phyloP scores from a whole-genome alignment of 2,113 vertebrate species.

The Brachyhypopomus gauderio region DNA sequence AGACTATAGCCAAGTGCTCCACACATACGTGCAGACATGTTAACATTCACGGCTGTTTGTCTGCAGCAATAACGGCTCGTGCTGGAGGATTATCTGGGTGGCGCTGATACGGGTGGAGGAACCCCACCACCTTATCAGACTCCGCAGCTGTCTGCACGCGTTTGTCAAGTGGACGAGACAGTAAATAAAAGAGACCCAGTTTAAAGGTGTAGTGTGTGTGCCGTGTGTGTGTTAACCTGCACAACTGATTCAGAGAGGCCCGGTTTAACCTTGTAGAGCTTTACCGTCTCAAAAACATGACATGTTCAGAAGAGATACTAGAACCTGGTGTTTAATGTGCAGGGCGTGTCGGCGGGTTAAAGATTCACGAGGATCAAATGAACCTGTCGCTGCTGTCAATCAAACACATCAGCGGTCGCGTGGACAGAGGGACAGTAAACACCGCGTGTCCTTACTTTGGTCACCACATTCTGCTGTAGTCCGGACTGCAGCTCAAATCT shows the following conservation, averaged over 20 bases:
- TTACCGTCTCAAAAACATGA: neutral
- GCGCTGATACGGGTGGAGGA: neutral
- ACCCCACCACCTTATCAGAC: slow-evolving; percentile 22
- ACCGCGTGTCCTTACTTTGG: slow-evolving; percentile 78
- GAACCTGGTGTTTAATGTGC: neutral
- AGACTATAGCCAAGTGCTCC: neutral
- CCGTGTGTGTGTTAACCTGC: neutral
- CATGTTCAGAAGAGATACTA: neutral
- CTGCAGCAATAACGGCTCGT: neutral
- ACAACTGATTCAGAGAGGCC: neutral
- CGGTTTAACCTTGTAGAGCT: neutral
- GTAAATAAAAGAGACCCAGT: neutral
- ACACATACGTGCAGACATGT: slow-evolving; percentile 1
- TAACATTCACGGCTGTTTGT: neutral
- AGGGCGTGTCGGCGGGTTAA: neutral
- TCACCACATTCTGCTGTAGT: slow-evolving; percentile 93
- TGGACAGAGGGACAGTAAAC: neutral
- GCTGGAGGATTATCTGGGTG: slow-evolving; percentile 24
- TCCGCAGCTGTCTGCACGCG: neutral
- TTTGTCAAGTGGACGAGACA: neutral
- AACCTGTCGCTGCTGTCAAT: neutral
- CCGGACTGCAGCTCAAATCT: slow-evolving; percentile 87
- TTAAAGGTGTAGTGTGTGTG: neutral
- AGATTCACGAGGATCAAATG: no score
- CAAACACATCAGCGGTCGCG: neutral